Percentiles rank a stretch among this genome's conserved stretches.
Evolutionary conservation across 2,113 vertebrate species (phyloP).

Genomic region (Catharus minimus): DNA sequence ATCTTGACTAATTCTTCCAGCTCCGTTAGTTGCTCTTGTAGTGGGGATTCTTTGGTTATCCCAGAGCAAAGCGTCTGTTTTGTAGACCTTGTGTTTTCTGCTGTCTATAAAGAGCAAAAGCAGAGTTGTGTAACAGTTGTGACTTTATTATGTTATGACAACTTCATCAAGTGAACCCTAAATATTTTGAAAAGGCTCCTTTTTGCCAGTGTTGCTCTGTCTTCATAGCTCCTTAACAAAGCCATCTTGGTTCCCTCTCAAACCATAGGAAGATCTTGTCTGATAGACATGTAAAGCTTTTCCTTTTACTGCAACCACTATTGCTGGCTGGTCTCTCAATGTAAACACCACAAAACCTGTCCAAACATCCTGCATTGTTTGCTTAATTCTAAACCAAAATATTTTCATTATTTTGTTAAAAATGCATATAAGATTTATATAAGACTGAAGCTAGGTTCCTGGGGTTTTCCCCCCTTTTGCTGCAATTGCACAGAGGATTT

Average conservation of each 20-base stretch:
- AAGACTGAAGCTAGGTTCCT: not conserved
- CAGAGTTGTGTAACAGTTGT: not conserved
- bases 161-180: not conserved
- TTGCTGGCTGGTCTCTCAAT: not conserved
- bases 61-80: not conserved
- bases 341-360: not conserved
- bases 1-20: not conserved
- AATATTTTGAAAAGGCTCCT: not conserved
- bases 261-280: not conserved
- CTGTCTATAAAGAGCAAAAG: not conserved
- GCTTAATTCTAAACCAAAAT: not conserved
- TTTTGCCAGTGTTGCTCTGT: not conserved
- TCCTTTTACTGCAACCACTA: not conserved
- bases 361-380: not conserved
- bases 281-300: not conserved
- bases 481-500: not conserved
- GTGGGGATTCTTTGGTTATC: not conserved
- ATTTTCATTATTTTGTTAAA: not conserved
- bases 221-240: not conserved
- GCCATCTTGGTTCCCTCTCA: not conserved
- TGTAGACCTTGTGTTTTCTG: not conserved
- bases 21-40: not conserved
- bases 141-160: not conserved
- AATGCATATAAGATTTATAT: not conserved
- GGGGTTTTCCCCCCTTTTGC: accelerated